Evolutionary conservation across 37 sponge, comb jelly and placozoan species (phyloP).

Genomic region (Haliclona indistincta): DNA sequence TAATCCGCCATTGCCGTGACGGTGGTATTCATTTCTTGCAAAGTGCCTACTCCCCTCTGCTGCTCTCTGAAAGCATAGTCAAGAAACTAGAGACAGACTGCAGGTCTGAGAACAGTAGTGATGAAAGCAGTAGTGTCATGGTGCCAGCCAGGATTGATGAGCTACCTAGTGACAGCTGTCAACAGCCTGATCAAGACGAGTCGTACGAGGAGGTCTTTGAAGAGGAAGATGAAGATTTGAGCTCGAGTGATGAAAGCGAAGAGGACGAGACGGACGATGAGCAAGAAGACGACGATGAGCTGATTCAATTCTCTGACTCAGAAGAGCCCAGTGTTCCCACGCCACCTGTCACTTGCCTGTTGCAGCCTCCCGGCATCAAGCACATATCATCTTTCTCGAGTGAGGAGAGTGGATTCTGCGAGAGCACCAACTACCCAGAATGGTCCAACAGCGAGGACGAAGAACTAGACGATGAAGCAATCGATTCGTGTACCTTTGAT

Average conservation of each 20-base stretch:
- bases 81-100: too few species aligned
- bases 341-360: not conserved
- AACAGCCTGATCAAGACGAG: too few species aligned
- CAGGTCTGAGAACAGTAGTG: too few species aligned
- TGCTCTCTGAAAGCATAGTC: too few species aligned
- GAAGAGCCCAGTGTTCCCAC: not conserved
- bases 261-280: not conserved
- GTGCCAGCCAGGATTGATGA: too few species aligned
- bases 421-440: not conserved
- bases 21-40: too few species aligned
- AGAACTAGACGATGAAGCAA: not conserved
- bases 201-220: too few species aligned
- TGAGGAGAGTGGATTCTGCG: constrained; percentile 5
- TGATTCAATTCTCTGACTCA: not conserved
- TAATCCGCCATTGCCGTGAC: too few species aligned
- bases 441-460: not conserved
- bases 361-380: not conserved
- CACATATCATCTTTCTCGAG: constrained; percentile 7
- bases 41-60: too few species aligned
- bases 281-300: not conserved
- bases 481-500: not conserved
- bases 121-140: too few species aligned
- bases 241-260: not conserved
- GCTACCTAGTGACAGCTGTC: too few species aligned
- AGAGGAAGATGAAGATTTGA: not conserved